phyloP scores from a whole-genome alignment of 2,888 invertebrate species.

The Cistogaster globosa region DNA sequence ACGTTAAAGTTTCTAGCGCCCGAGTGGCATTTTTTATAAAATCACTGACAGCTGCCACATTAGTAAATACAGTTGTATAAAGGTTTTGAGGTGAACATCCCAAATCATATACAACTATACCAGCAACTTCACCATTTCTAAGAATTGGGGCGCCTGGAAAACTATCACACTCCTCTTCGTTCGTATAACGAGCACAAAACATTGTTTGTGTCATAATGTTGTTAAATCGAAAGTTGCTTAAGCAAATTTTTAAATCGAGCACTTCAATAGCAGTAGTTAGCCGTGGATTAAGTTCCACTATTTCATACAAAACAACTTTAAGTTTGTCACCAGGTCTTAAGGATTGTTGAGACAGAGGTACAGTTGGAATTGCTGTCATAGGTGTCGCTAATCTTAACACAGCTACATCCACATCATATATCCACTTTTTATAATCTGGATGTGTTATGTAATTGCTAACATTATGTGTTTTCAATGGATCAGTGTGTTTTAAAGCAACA shows the following conservation, averaged over 20 bases:
- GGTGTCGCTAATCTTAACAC: neutral
- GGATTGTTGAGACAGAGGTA: neutral
- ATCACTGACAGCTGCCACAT: neutral
- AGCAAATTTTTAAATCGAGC: neutral
- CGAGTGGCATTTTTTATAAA: constrained; percentile 22
- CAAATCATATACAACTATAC: constrained; percentile 85
- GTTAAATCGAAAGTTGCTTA: neutral
- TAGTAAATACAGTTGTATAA: constrained; percentile 88
- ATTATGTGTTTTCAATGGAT: neutral
- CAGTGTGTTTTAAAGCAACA: constrained; percentile 39
- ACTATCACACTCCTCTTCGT: constrained; percentile 48
- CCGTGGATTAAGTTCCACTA: neutral
- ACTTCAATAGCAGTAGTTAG: constrained; percentile 45
- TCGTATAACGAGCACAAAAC: constrained; percentile 71
- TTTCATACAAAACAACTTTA: neutral
- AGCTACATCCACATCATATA: neutral
- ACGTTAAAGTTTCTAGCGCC: no score
- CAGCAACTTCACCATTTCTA: constrained; percentile 81
- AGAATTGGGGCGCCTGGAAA: constrained; percentile 72
- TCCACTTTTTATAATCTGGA: neutral
- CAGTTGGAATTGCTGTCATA: neutral
- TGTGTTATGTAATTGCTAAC: neutral
- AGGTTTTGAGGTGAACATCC: constrained; percentile 82
- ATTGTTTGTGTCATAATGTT: constrained; percentile 57
- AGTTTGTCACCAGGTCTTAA: neutral